Evolutionary conservation across 2,888 invertebrate genomes (phyloP).

Genomic region (Agriopis aurantiaria): DNA sequence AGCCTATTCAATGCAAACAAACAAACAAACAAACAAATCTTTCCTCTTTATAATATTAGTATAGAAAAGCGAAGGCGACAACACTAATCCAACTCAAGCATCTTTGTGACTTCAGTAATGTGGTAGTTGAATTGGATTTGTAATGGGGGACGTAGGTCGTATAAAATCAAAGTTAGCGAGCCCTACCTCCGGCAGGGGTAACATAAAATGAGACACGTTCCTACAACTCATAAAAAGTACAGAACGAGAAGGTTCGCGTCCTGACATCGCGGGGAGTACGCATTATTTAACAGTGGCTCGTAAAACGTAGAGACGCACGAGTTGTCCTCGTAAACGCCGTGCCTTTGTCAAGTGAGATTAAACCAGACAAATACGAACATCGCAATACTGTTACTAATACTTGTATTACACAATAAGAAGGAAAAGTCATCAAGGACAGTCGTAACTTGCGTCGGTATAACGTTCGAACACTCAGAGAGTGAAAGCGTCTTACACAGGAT

Average conservation of each 20-base stretch:
- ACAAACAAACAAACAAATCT: too few relatives aligned
- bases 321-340: constrained; percentile 67
- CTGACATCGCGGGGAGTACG: constrained; percentile 68
- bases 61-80: too few relatives aligned
- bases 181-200: constrained; percentile 48
- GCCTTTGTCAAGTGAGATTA: constrained; percentile 66
- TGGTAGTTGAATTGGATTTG: constrained; percentile 28
- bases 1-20: too few relatives aligned
- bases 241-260: constrained; percentile 65
- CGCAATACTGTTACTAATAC: constrained; percentile 47
- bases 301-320: constrained; percentile 68
- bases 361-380: constrained; percentile 56
- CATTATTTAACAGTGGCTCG: constrained; percentile 74
- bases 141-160: constrained; percentile 31
- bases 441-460: constrained; percentile 7
- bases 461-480: constrained; percentile 14
- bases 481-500: neutral
- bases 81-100: constrained; percentile 6
- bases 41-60: too few relatives aligned
- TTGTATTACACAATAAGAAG: constrained; percentile 30
- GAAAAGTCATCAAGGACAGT: constrained; percentile 3
- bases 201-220: constrained; percentile 68
- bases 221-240: constrained; percentile 72
- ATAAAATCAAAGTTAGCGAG: constrained; percentile 46
- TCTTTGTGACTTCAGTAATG: constrained; percentile 15